Evolutionary conservation across 2,113 vertebrate species (phyloP).

Genomic region (Corvus moneduloides): DNA sequence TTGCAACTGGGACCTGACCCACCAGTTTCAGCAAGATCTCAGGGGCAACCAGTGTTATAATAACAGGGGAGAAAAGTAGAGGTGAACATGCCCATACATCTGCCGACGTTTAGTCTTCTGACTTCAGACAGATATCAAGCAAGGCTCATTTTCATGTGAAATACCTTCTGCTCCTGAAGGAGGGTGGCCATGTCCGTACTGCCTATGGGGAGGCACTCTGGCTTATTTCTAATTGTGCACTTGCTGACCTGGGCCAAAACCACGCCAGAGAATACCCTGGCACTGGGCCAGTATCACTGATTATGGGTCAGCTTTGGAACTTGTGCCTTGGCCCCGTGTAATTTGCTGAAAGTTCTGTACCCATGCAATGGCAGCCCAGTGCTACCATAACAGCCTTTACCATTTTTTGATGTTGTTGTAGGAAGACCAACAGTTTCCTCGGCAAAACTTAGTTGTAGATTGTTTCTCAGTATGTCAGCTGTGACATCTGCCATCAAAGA

Average conservation of each 20-base stretch:
- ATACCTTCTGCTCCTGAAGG: background rate
- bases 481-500: background rate
- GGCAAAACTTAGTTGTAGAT: background rate
- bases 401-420: background rate
- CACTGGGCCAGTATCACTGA: no score
- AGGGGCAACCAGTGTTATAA: background rate
- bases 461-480: background rate
- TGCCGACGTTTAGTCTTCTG: rapidly evolving
- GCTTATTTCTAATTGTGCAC: background rate
- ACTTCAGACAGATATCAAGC: background rate
- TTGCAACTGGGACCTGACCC: background rate
- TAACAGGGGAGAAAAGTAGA: background rate
- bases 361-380: background rate
- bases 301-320: background rate
- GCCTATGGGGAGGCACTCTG: no score
- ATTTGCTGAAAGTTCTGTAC: background rate
- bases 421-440: background rate
- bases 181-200: background rate
- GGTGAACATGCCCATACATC: background rate
- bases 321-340: background rate
- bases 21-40: background rate
- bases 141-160: background rate
- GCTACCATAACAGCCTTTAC: background rate
- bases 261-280: background rate
- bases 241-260: background rate